phyloP scores from a whole-genome alignment of 1,140 invertebrate species.

The Dendroctonus valens region DNA sequence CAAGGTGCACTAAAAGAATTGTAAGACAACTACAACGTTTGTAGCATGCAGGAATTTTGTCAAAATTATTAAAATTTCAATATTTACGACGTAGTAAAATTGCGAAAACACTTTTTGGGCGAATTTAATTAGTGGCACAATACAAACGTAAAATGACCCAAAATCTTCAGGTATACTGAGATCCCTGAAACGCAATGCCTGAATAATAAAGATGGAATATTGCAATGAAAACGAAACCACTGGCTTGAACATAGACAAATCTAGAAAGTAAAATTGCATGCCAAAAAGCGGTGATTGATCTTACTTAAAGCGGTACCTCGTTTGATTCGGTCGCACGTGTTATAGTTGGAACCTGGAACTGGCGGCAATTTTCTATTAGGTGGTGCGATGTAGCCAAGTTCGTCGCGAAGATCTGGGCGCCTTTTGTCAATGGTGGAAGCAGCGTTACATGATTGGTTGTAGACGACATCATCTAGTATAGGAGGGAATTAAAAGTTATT shows the following conservation, averaged over 20 bases:
- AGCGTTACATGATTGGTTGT: conserved; percentile 74
- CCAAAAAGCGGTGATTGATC: conserved; percentile 51
- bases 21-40: too few relatives aligned
- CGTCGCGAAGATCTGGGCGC: conserved; percentile 78
- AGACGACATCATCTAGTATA: conserved; percentile 78
- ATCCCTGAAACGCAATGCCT: too few relatives aligned
- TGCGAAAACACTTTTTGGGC: too few relatives aligned
- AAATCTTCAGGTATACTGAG: too few relatives aligned
- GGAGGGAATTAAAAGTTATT: neutral
- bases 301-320: conserved; percentile 87
- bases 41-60: too few relatives aligned
- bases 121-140: too few relatives aligned
- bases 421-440: conserved; percentile 82
- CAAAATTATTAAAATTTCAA: too few relatives aligned
- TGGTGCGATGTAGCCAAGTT: conserved; percentile 88
- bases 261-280: conserved; percentile 36
- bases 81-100: too few relatives aligned
- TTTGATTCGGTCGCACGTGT: conserved; percentile 90
- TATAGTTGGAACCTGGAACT: conserved; percentile 88
- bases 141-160: too few relatives aligned
- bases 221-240: conserved; percentile 17
- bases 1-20: too few relatives aligned
- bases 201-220: conserved; percentile 4
- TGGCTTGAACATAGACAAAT: conserved; percentile 19
- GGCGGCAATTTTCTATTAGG: conserved; percentile 88